phyloP scores from a whole-genome alignment of 1,140 invertebrate species.

The Bombus sylvicola region DNA sequence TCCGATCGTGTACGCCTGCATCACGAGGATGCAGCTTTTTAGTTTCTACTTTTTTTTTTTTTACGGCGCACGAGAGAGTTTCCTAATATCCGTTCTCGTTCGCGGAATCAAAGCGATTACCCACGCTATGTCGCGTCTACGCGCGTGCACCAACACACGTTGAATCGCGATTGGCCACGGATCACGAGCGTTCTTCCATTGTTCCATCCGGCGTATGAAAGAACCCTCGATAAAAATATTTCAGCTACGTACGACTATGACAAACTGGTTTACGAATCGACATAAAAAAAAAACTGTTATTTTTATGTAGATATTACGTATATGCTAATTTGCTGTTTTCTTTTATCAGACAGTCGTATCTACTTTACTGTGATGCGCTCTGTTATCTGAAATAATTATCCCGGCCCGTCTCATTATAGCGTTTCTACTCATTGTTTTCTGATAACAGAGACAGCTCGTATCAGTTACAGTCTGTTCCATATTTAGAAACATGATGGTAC shows the following conservation, averaged over 20 bases:
- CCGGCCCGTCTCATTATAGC: not conserved
- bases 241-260: too few relatives aligned
- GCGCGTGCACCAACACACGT: conserved; percentile 43
- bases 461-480: not conserved
- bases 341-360: not conserved
- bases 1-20: conserved; percentile 63
- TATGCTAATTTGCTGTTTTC: not conserved
- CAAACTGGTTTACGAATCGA: not conserved
- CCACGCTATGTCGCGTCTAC: conserved; percentile 70
- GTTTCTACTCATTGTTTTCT: not conserved
- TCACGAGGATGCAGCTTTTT: conserved; percentile 76
- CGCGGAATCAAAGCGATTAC: conserved; percentile 80
- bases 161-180: conserved; percentile 53
- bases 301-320: not conserved
- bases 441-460: conserved; percentile 15
- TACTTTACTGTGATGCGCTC: not conserved
- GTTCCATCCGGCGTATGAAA: not conserved
- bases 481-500: not conserved
- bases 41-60: conserved; percentile 76
- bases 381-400: conserved; percentile 13
- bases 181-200: conserved; percentile 28
- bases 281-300: not conserved
- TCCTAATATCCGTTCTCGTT: conserved; percentile 81
- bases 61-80: conserved; percentile 73
- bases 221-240: not conserved